These are phyloP conservation scores for Pangasius krempfi DNA, from an alignment of 2,797 vertebrate genomes.

Conservation along the genomic window DNA sequence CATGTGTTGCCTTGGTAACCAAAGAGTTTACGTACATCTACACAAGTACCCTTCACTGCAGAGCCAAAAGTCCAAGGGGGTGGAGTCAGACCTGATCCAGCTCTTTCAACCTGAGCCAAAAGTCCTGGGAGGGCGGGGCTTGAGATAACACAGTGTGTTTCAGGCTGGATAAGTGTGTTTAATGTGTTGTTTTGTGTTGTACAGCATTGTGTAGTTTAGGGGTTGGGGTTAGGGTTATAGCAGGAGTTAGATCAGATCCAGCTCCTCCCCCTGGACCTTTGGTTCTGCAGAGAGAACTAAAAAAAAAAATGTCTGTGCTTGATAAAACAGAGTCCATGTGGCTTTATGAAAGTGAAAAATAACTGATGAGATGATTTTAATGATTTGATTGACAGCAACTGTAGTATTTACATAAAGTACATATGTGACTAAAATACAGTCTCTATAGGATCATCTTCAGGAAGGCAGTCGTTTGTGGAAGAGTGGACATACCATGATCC, in stretches of 20 bases:
- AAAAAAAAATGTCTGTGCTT: neutral
- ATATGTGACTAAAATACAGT: neutral
- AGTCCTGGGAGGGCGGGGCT: neutral
- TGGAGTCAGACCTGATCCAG: neutral
- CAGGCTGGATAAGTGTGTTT: neutral
- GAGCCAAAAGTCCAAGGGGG: neutral
- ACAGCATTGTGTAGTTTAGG: neutral
- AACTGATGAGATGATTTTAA: neutral
- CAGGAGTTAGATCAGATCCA: neutral
- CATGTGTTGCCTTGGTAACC: neutral
- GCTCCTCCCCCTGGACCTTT: neutral
- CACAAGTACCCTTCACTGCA: too few species aligned
- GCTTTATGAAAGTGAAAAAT: neutral
- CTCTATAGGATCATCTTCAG: neutral
- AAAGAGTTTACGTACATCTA: too few species aligned
- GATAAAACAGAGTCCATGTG: neutral
- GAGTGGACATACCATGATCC: neutral
- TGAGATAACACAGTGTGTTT: neutral
- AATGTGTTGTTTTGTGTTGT: neutral
- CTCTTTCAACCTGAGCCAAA: neutral
- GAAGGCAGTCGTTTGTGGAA: neutral
- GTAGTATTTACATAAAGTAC: neutral
- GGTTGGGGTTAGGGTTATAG: neutral
- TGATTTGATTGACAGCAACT: neutral
- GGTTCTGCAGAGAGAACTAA: neutral